Conservation (phyloP, 35 echinoderm and acorn worm genomes). For the Stichopus chloronotus region DNA sequence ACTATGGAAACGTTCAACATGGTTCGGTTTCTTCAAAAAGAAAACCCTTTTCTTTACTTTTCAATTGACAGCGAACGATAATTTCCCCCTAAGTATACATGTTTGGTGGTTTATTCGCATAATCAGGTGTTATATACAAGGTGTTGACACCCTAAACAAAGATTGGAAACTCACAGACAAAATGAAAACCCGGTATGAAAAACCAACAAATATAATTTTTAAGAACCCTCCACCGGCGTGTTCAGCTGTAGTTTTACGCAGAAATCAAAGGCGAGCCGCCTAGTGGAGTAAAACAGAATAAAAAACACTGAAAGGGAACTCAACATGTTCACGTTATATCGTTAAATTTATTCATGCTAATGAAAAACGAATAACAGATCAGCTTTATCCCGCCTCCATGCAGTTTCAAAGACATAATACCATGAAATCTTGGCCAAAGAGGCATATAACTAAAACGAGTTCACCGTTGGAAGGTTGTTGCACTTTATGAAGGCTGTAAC, state of each 20-base stretch:
- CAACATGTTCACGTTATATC: constrained; percentile 47
- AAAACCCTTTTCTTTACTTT: background rate
- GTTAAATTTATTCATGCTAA: constrained; percentile 48
- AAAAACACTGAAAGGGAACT: background rate
- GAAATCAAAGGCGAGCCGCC: constrained; percentile 45
- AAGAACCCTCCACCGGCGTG: constrained; percentile 23
- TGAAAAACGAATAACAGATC: constrained; percentile 40
- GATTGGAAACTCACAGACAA: constrained; percentile 23
- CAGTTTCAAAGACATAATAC: too few relatives aligned
- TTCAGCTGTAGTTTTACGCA: constrained; percentile 53
- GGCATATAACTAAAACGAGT: too few relatives aligned
- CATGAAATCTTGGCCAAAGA: too few relatives aligned
- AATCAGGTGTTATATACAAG: constrained; percentile 32
- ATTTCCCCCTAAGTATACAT: constrained; percentile 46
- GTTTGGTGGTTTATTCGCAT: constrained; percentile 30
- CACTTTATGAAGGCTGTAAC: too few relatives aligned
- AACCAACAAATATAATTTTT: constrained; percentile 62
- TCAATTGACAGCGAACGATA: constrained; percentile 26
- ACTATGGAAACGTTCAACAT: constrained; percentile 52
- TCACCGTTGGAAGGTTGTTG: too few relatives aligned
- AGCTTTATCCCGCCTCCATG: background rate
- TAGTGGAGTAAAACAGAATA: background rate
- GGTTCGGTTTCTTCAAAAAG: constrained; percentile 3
- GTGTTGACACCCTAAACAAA: constrained; percentile 66
- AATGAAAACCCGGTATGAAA: constrained; percentile 44